These are phyloP conservation scores for Clarias batrachus DNA, from an alignment of 2,113 vertebrate genomes.

Conservation along the genomic window DNA sequence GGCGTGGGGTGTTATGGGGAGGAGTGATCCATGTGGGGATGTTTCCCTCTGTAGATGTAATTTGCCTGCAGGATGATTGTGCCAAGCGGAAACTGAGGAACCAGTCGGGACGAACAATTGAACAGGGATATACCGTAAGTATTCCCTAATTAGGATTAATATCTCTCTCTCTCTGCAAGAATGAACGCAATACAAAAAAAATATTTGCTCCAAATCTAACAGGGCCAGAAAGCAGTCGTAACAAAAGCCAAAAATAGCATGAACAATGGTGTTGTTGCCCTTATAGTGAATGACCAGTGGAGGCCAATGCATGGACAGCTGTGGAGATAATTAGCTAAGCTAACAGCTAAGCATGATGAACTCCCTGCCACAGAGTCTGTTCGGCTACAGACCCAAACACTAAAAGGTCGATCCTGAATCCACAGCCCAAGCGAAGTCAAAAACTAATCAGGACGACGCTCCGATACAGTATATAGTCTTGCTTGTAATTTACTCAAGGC, in stretches of 20 bases:
- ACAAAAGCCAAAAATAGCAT: slow-evolving; percentile 59
- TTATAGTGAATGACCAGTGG: not conserved
- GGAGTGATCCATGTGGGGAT: slow-evolving; percentile 9
- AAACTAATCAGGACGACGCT: slow-evolving; percentile 28
- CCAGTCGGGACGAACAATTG: slow-evolving; percentile 64
- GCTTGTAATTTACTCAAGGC: slow-evolving; percentile 35
- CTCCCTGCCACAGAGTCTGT: slow-evolving; percentile 3
- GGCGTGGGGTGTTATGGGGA: not conserved
- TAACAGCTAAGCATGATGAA: slow-evolving; percentile 31
- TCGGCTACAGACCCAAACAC: not conserved
- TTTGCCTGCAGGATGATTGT: slow-evolving; percentile 56
- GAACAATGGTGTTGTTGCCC: slow-evolving; percentile 16
- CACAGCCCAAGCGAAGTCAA: not conserved
- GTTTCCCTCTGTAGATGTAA: slow-evolving; percentile 58
- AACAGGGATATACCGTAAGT: slow-evolving; percentile 62
- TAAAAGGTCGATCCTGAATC: not conserved
- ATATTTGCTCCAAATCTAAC: slow-evolving; percentile 65
- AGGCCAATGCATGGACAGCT: slow-evolving; percentile 23
- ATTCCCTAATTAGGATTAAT: slow-evolving; percentile 75
- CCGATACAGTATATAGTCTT: slow-evolving; percentile 16
- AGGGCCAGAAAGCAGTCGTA: slow-evolving; percentile 57
- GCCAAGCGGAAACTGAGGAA: slow-evolving; percentile 49
- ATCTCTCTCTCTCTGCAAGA: slow-evolving; percentile 51
- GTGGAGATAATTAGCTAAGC: slow-evolving; percentile 42
- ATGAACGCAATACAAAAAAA: slow-evolving; percentile 67